Evolutionary conservation across 2,113 vertebrate genomes (phyloP), one percentile per base, ranked within the genome.

Genomic region (Andinoacara biseriatus): DNA sequence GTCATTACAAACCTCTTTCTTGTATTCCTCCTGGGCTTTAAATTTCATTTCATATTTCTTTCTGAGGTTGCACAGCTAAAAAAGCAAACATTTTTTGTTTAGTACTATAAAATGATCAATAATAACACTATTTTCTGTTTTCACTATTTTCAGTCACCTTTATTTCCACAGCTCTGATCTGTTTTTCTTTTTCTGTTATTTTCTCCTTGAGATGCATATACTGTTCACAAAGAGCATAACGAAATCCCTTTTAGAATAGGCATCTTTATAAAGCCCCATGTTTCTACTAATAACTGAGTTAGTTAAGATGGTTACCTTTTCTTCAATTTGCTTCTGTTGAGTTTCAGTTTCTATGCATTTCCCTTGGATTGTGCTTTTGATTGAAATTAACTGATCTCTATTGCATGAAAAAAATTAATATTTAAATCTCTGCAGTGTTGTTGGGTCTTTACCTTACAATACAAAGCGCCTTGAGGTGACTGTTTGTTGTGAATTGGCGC

Each of bases 21-120:
- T 94, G 78, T 94, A 92, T 86, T 97, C 96, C 87, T 97, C 96
- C 61, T 94, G 90, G 80, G 62, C 78, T 80, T 95, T 96, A 84
- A 69, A 92, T 95, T 97, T 97, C 62, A 88, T 95, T 94, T 97
- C 96, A 83, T 96, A 11, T 90, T 97, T 96, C 87, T 95, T 96
- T 92, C 89, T 97, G 86, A 97, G 87, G 86, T 90, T 95, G 82
- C 87, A 95, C 46, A 96, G 78, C 97, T 99, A 85, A 86, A 96
- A 96, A 89, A 87, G 18, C 3, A 88, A 63, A 72, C 2, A 24
- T 26, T 17, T 35, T 49, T 1, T 57, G 38, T 18, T 84, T 74
- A 87, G 26, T 76, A 63, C 13, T 49, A 75, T 17, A 81, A 56
- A 86, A 75, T 20, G 1, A 65, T 20, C 24, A 82, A 43, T 62